A percentile compares a stretch with the other conserved stretches of the same genome.
phyloP scores from a whole-genome alignment of 2,888 invertebrate species.

The Melitaea athalia region DNA sequence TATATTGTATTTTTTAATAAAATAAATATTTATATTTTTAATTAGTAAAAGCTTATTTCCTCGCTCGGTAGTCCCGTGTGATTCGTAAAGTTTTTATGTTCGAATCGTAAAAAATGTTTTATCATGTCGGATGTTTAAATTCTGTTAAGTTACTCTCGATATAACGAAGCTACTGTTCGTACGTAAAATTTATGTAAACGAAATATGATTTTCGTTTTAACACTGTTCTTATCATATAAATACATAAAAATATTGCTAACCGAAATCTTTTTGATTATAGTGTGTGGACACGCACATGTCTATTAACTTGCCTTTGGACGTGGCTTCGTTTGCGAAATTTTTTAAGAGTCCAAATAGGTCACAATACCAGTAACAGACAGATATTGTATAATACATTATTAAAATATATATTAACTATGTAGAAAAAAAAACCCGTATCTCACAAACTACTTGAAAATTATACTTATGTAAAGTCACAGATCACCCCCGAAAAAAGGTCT shows the following conservation, averaged over 20 bases:
- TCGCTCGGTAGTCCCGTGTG: conserved; percentile 3
- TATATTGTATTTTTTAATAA: neutral
- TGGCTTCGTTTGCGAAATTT: too few species aligned
- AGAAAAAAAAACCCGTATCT: too few species aligned
- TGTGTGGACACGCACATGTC: too few species aligned
- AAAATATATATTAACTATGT: too few species aligned
- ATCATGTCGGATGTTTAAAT: neutral
- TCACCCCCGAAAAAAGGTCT: neutral
- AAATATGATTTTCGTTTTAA: neutral
- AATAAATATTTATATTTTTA: conserved; percentile 1
- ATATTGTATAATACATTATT: too few species aligned
- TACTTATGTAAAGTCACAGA: too few species aligned
- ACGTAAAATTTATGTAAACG: neutral
- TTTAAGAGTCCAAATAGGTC: too few species aligned
- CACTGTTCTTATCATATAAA: neutral
- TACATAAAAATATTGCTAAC: neutral
- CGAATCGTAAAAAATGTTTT: conserved; percentile 5
- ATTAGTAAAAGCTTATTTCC: neutral
- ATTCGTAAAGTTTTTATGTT: neutral
- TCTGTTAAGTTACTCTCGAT: neutral
- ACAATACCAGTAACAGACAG: too few species aligned
- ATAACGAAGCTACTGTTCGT: neutral
- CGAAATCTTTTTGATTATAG: neutral
- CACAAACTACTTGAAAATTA: too few species aligned
- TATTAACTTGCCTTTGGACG: too few species aligned